phyloP scores from a whole-genome alignment of 2,797 vertebrate species.

The Mus caroli region DNA sequence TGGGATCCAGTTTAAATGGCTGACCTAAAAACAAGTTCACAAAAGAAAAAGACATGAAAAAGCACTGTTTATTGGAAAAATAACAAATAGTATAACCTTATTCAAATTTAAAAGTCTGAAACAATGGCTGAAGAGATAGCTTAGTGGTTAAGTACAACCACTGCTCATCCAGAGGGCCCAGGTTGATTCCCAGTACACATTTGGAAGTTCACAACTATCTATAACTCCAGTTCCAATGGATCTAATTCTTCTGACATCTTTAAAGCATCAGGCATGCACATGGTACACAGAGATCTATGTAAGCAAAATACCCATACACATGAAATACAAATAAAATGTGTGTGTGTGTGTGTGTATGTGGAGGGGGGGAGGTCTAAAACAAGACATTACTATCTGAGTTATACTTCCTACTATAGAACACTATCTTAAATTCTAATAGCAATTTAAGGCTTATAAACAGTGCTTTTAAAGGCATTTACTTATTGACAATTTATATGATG shows the following conservation, averaged over 20 bases:
- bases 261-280: not conserved
- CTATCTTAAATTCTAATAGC: not conserved
- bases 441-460: constrained; percentile 1
- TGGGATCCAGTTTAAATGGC: constrained; percentile 98
- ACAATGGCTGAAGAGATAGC: not conserved
- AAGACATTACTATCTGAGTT: not conserved
- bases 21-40: constrained; percentile 90
- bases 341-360: not conserved
- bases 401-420: not conserved
- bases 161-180: not conserved
- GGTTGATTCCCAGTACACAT: not conserved
- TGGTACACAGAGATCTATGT: not conserved
- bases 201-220: not conserved
- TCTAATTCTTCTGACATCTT: not conserved
- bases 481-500: not conserved
- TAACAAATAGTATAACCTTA: constrained; percentile 38
- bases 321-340: not conserved
- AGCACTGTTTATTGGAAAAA: constrained; percentile 67
- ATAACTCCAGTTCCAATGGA: not conserved
- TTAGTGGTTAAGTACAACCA: not conserved
- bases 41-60: constrained; percentile 71
- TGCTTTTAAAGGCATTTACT: not conserved
- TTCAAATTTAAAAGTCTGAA: constrained; percentile 11
- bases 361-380: not conserved
- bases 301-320: not conserved